Percentiles rank a stretch among this genome's conserved stretches.
Evolutionary conservation across 2,888 invertebrate genomes (phyloP).

Genomic region (Pyrrhia umbra): DNA sequence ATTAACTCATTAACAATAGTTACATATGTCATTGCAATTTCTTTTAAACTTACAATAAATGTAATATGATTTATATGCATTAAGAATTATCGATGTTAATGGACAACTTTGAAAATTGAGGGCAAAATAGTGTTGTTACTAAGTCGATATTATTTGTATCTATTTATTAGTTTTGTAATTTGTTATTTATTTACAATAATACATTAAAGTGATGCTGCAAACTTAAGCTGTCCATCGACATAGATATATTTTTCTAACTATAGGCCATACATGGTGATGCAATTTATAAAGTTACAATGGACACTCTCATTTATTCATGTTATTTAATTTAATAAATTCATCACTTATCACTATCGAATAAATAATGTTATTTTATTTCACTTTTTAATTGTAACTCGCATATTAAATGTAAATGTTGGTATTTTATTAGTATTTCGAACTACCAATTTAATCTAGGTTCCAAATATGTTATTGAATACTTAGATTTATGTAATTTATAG

Average conservation of each 20-base stretch:
- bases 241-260: slow-evolving; percentile 44
- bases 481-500: no score
- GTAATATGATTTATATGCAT: slow-evolving; percentile 31
- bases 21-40: slow-evolving; percentile 36
- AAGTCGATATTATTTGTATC: not conserved
- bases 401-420: slow-evolving; percentile 30
- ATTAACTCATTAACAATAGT: slow-evolving; percentile 34
- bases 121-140: not conserved
- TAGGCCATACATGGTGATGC: slow-evolving; percentile 50
- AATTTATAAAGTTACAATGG: slow-evolving; percentile 56
- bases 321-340: slow-evolving; percentile 69
- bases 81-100: slow-evolving; percentile 23
- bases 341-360: slow-evolving; percentile 62
- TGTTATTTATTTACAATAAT: not conserved
- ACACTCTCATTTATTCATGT: slow-evolving; percentile 53
- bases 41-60: slow-evolving; percentile 31
- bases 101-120: not conserved
- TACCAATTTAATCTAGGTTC: slow-evolving; percentile 21
- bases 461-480: not conserved
- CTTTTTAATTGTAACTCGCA: slow-evolving; percentile 35
- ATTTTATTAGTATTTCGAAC: slow-evolving; percentile 28
- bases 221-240: slow-evolving; percentile 20
- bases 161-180: not conserved
- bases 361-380: slow-evolving; percentile 50
- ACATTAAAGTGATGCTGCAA: slow-evolving; percentile 21